A percentile compares a stretch with the other conserved stretches of the same genome.
Conservation (phyloP, 2,888 invertebrate species). For the Crocallis elinguaria region DNA sequence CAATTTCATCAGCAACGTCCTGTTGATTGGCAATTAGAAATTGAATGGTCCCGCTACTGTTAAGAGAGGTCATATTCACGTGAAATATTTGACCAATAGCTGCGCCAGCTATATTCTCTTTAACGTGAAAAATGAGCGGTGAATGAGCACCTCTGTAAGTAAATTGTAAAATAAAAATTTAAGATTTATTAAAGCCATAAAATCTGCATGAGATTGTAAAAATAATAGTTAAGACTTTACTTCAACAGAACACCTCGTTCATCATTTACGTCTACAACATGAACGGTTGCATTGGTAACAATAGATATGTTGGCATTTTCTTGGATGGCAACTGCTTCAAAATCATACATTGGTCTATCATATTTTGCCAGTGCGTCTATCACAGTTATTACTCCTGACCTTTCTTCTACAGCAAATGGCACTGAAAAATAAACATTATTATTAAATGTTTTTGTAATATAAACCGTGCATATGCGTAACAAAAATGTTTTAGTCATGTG, state of each 20-base stretch:
- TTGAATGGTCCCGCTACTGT: slow-evolving; percentile 81
- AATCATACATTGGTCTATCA: slow-evolving; percentile 88
- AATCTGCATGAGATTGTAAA: neutral
- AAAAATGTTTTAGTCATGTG: neutral
- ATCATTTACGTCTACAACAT: slow-evolving; percentile 91
- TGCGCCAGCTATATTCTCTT: slow-evolving; percentile 90
- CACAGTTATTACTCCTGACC: slow-evolving; percentile 94
- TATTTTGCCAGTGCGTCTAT: slow-evolving; percentile 90
- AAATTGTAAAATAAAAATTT: too few relatives aligned
- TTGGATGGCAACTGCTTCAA: slow-evolving; percentile 92
- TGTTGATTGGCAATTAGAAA: slow-evolving; percentile 93
- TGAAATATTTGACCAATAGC: slow-evolving; percentile 90
- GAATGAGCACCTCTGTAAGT: slow-evolving; percentile 89
- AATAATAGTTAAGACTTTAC: slow-evolving; percentile 53
- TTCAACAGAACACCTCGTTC: slow-evolving; percentile 87
- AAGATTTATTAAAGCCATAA: slow-evolving; percentile 6
- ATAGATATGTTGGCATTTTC: slow-evolving; percentile 86
- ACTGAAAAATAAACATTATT: slow-evolving; percentile 78
- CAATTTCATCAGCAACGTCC: slow-evolving; percentile 91
- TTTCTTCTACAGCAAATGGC: slow-evolving; percentile 96
- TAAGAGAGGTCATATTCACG: slow-evolving; percentile 73
- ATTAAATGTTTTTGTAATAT: neutral
- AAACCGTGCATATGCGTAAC: neutral
- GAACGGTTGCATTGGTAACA: slow-evolving; percentile 93
- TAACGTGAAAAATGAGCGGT: slow-evolving; percentile 90